These are phyloP conservation scores for Melanitta fusca DNA, from an alignment of 2,797 vertebrate genomes.

Conservation along the genomic window DNA sequence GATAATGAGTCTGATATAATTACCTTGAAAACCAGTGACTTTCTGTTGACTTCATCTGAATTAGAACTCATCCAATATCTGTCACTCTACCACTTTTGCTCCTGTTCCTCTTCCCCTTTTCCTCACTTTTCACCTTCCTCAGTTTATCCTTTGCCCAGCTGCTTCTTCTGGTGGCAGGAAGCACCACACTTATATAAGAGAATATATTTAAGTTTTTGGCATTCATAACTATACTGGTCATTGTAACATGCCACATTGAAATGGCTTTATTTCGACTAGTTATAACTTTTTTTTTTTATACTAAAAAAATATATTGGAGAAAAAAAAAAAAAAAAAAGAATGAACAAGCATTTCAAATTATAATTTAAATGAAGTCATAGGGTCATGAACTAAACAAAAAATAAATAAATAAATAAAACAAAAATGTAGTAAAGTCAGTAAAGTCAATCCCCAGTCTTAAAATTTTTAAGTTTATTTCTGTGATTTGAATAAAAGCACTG, in stretches of 20 bases:
- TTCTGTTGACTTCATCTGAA: background rate
- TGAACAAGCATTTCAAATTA: background rate
- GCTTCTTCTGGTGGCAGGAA: background rate
- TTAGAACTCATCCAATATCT: background rate
- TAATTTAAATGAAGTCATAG: background rate
- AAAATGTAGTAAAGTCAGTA: background rate
- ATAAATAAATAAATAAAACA: background rate
- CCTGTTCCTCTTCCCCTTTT: background rate
- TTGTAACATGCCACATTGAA: background rate
- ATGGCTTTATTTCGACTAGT: background rate
- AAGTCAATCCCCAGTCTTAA: background rate
- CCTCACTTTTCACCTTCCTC: background rate
- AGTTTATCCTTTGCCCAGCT: background rate
- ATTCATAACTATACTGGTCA: background rate
- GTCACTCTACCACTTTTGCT: background rate
- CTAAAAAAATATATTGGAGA: background rate
- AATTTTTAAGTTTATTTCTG: background rate
- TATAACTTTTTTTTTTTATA: background rate
- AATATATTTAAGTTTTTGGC: background rate
- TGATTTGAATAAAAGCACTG: background rate
- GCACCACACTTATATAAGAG: background rate
- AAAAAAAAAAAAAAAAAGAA: background rate
- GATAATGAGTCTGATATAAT: background rate
- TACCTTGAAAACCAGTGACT: background rate
- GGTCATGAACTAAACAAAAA: background rate